These are phyloP conservation scores for Syngnathus acus DNA, from an alignment of 2,797 vertebrate species.

Conservation along the genomic window DNA sequence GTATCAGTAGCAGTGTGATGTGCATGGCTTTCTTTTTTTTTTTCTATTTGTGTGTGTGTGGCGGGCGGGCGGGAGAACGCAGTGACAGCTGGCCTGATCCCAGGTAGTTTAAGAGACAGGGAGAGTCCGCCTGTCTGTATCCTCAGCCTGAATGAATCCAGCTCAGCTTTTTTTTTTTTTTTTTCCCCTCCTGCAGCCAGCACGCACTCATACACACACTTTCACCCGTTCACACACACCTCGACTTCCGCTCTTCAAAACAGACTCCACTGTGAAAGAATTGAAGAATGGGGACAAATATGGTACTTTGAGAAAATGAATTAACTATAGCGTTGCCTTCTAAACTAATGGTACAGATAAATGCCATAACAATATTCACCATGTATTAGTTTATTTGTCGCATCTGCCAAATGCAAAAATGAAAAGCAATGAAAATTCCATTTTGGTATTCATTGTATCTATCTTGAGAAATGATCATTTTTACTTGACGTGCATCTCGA, in stretches of 20 bases:
- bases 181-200: not conserved
- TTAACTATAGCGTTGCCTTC: too few relatives aligned
- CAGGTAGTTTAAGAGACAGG: constrained; percentile 60
- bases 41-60: constrained; percentile 36
- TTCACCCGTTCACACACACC: constrained; percentile 3
- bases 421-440: not conserved
- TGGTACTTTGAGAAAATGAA: not conserved
- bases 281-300: not conserved
- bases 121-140: constrained; percentile 50
- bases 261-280: not conserved
- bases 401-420: not conserved
- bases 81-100: constrained; percentile 65
- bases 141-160: constrained; percentile 24
- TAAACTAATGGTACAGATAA: not conserved
- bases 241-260: not conserved
- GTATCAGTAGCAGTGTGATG: constrained; percentile 22
- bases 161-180: constrained; percentile 10
- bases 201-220: constrained; percentile 13
- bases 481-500: not conserved
- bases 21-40: constrained; percentile 27
- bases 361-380: not conserved
- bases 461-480: not conserved
- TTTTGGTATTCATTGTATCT: not conserved
- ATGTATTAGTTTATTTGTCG: not conserved
- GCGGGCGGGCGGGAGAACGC: constrained; percentile 33